Evolutionary conservation across 2,888 invertebrate genomes (phyloP), one percentile per base, ranked within the genome.

Genomic region (Periphyllus acericola): DNA sequence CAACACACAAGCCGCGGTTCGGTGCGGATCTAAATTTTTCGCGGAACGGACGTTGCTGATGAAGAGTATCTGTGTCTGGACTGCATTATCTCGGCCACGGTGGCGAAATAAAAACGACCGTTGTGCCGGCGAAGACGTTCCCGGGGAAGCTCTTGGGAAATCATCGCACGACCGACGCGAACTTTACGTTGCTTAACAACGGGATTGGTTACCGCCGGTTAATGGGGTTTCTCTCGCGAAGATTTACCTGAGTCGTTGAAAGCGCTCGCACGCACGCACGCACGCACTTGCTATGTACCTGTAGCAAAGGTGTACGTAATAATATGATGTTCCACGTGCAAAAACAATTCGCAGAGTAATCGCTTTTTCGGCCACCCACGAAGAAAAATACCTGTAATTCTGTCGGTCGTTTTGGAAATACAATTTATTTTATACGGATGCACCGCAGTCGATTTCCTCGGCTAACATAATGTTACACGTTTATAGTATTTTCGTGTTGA

Each of bases 51-150:
- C 74, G 3, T 75, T 75, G 74, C 25, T 76, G 76, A 76, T 52
- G 76, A 76, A 76, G 76, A 46, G n/a, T 46, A 76, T 46, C 75
- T 40, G 40, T 75, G 46, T 52, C n/a, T n/a, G n/a, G 52, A 52
- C 76, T 9, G 25, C n/a, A 76, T 76, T 76, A 76, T 46, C 52
- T 52, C 76, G 14, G 29, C 14, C 19, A 46, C 81, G 36, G 81
- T 36, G 81, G 81, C 29, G 81, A 81, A 81, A 81, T 81, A 81
- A 81, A 81, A 81, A 68, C 81, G 68, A 81, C 81, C 66, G 68
- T 81, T 68, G 81, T 34, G 40, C 81, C 46, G n/a, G 17, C 46
- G 81, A 81, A 81, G 81, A 81, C 81, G 81, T 46, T 71, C n/a
- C 68, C 36, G 19, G 19, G n/a, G 40, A 81, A 71, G 46, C 81